phyloP scores from a whole-genome alignment of 2,113 vertebrate genomes.

The Cyrtonyx montezumae region DNA sequence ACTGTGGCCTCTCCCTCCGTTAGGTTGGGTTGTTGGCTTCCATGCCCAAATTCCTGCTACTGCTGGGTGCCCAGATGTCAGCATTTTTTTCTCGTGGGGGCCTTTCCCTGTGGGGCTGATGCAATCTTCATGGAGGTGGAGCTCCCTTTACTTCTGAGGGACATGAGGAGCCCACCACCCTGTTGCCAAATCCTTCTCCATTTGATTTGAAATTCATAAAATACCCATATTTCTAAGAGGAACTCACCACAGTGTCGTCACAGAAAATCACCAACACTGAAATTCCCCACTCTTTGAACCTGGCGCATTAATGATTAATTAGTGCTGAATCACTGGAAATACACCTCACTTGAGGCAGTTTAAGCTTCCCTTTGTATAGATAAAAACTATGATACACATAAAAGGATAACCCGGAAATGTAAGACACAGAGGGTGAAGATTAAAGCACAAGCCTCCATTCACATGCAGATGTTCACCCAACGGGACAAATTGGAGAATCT shows the following conservation, averaged over 20 bases:
- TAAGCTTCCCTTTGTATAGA: conserved; percentile 57
- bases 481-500: conserved; percentile 26
- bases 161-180: not conserved
- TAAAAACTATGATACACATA: conserved; percentile 50
- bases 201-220: not conserved
- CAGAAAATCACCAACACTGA: not conserved
- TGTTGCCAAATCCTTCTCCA: not conserved
- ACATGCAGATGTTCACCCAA: conserved; percentile 45
- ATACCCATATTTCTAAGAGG: conserved; percentile 21
- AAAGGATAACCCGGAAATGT: conserved; percentile 54
- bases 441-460: not conserved
- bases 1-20: not conserved
- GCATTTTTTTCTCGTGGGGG: not conserved
- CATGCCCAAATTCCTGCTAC: not conserved
- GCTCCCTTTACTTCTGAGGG: not conserved
- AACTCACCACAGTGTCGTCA: not conserved
- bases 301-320: conserved; percentile 54
- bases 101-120: not conserved
- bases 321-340: conserved; percentile 55
- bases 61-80: not conserved
- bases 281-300: conserved; percentile 54
- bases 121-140: not conserved
- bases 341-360: conserved; percentile 52
- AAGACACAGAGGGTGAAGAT: conserved; percentile 11
- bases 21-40: not conserved